Base-by-base conservation (phyloP, 2,113 vertebrate species). In the Chloropsis hardwickii region DNA sequence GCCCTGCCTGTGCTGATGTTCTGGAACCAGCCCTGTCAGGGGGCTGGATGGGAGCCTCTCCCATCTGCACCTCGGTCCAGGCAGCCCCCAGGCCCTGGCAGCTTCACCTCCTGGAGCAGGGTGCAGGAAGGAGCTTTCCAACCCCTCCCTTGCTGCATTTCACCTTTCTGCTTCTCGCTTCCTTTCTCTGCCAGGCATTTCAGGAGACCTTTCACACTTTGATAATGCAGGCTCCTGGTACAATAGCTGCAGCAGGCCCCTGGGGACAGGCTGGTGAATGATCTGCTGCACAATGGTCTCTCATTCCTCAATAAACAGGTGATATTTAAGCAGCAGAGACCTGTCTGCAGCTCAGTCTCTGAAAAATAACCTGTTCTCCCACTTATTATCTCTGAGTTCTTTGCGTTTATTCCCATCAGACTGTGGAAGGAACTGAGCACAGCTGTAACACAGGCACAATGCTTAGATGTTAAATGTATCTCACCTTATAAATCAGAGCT, bases 401-500 rank as follows among this genome's bases (percentile, higher is more conserved):
- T 56, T 33, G 18, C 37, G 16, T 81, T 94, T 77, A 60, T 35
- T 69, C 74, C 72, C 56, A 56, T 6, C 14, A 14, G 29, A 18
- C 37, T 44, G 54, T 0, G 0, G 47, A 50, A 93, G 37, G 66
- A 81, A 90, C 14, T 4, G 1, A 79, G 27, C 18, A 45, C 3
- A 28, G 31, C 1, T 67, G 19, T 40, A 44, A 70, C 17, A 45
- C 0, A 1, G 27, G 33, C 11, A 77, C 9, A 33, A 15, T 21
- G 64, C 47, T 79, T 12, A 65, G 28, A 54, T 0, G 1, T 42
- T 19, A 42, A 44, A 73, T 78, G 37, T 66, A 48, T 21, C 94
- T 98, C 97, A 99, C 99, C 98, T 99, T 98, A 95, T 99, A 98
- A 94, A 99, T 98, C 94, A 99, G 98, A 98, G 98, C 98, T 92